Conservation (phyloP, 2,797 vertebrate genomes). For the Ammospiza maritima region DNA sequence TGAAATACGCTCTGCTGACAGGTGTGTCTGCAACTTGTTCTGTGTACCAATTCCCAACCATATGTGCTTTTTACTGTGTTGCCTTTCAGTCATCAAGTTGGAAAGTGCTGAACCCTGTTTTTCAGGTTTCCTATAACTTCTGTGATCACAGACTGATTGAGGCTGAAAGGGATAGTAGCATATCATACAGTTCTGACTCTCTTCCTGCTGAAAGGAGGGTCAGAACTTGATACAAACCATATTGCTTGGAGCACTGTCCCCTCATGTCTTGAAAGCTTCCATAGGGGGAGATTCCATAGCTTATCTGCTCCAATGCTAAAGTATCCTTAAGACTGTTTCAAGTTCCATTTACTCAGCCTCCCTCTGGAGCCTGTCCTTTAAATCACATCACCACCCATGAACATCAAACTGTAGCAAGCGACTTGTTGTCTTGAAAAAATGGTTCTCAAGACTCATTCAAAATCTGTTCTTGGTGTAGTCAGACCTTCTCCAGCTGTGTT, state of each 20-base stretch:
- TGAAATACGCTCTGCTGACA: background rate
- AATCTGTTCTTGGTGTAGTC: background rate
- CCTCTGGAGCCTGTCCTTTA: background rate
- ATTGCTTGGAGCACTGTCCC: background rate
- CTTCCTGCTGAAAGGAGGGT: background rate
- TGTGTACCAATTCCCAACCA: background rate
- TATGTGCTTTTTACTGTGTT: background rate
- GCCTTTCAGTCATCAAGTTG: background rate
- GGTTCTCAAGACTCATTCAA: background rate
- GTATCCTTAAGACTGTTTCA: background rate
- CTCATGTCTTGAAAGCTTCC: background rate
- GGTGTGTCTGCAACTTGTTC: background rate
- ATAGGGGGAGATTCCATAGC: background rate
- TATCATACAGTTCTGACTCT: background rate
- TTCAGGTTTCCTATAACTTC: background rate
- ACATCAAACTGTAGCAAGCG: background rate
- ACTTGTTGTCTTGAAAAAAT: background rate
- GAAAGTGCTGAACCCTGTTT: background rate
- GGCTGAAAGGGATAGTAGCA: background rate
- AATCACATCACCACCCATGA: background rate
- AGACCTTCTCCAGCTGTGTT: background rate
- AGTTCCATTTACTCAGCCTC: background rate
- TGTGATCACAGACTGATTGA: background rate
- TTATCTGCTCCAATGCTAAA: background rate
- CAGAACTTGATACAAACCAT: background rate